These are phyloP conservation scores for Diglossa cyanea DNA, from an alignment of 2,797 vertebrate genomes.

Conservation along the genomic window DNA sequence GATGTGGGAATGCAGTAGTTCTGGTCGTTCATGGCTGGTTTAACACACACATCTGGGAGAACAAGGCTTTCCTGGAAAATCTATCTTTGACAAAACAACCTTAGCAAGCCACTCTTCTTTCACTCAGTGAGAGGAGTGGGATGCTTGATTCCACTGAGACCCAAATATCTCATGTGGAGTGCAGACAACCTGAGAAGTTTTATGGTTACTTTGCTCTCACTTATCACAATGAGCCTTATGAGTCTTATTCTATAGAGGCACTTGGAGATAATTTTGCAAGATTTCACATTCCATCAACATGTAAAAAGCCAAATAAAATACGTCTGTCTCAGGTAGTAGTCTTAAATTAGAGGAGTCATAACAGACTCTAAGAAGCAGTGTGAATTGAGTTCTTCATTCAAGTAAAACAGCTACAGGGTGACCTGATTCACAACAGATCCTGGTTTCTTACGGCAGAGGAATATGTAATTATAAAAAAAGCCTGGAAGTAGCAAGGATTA, in stretches of 20 bases:
- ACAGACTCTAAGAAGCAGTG: slow-evolving; percentile 46
- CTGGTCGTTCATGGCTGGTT: not conserved
- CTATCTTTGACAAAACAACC: not conserved
- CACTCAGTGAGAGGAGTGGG: not conserved
- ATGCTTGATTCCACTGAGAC: not conserved
- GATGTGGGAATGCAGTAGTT: not conserved
- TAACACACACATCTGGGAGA: not conserved
- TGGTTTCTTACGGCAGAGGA: slow-evolving; percentile 37
- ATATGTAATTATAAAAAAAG: slow-evolving; percentile 65
- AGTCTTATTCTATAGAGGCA: slow-evolving; percentile 17
- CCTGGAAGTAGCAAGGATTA: slow-evolving; percentile 60
- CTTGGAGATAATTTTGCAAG: slow-evolving; percentile 47
- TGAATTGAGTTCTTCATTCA: slow-evolving; percentile 67
- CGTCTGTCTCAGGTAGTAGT: slow-evolving; percentile 42
- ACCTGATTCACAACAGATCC: slow-evolving; percentile 62
- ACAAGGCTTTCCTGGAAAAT: slow-evolving; percentile 35
- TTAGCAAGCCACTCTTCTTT: not conserved
- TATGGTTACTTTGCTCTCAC: slow-evolving; percentile 15
- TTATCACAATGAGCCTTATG: slow-evolving; percentile 34
- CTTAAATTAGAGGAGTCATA: slow-evolving; percentile 68
- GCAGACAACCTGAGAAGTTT: not conserved
- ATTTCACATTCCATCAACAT: slow-evolving; percentile 24
- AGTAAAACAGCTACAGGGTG: slow-evolving; percentile 44
- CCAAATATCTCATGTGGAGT: not conserved
- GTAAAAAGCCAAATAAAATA: slow-evolving; percentile 69